Evolutionary conservation across 2,797 vertebrate genomes (phyloP).

Genomic region (Rhinoraja longicauda): DNA sequence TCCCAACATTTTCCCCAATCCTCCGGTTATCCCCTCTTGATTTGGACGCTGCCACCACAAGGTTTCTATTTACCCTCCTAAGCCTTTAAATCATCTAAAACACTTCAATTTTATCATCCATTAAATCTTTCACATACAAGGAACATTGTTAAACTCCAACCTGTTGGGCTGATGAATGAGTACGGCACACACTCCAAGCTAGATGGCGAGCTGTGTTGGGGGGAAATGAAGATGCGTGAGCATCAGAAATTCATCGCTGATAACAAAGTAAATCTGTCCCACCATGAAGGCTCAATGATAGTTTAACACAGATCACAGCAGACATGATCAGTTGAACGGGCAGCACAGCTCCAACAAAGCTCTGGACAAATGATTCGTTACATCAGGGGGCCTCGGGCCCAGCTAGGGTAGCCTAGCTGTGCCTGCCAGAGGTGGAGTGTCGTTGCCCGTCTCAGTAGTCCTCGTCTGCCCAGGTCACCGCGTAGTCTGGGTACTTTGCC

Average conservation of each 20-base stretch:
- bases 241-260: not conserved
- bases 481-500: slow-evolving; percentile 71
- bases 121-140: not conserved
- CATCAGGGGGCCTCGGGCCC: not conserved
- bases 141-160: no score
- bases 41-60: not conserved
- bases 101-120: not conserved
- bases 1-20: not conserved
- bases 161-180: not conserved
- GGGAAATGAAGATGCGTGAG: no score
- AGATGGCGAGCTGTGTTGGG: no score
- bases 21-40: not conserved
- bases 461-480: slow-evolving; percentile 85
- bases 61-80: not conserved
- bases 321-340: not conserved
- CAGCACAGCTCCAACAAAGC: not conserved
- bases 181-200: not conserved
- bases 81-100: not conserved
- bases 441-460: slow-evolving; percentile 69
- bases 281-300: not conserved
- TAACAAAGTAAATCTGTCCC: not conserved
- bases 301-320: not conserved
- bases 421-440: no score
- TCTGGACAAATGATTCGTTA: not conserved
- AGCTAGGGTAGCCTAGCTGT: not conserved